A percentile compares a stretch with the other conserved stretches of the same genome.
Evolutionary conservation across 2,113 vertebrate genomes (phyloP).

Genomic region (Nycticorax nycticorax): DNA sequence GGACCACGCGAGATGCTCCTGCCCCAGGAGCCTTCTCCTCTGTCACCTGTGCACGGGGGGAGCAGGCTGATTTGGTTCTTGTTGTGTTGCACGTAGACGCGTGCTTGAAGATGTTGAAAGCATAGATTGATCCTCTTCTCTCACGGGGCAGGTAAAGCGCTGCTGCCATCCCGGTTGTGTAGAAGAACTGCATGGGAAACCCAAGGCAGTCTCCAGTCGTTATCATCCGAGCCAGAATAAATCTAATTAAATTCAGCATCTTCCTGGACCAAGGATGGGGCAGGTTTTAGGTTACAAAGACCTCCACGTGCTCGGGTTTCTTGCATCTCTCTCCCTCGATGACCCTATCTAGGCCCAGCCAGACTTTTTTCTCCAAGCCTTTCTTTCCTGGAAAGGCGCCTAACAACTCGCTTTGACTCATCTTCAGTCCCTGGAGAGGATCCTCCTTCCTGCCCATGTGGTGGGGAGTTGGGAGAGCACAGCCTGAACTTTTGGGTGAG

Average conservation of each 20-base stretch:
- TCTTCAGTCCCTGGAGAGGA: background rate
- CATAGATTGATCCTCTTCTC: background rate
- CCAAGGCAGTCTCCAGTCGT: background rate
- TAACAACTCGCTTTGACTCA: background rate
- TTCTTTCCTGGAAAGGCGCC: slow-evolving; percentile 8
- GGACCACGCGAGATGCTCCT: fast-evolving
- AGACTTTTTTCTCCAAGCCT: background rate
- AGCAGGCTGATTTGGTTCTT: background rate
- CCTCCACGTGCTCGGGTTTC: background rate
- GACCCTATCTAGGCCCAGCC: background rate
- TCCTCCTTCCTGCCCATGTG: slow-evolving; percentile 22
- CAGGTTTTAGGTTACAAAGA: background rate
- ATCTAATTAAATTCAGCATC: background rate
- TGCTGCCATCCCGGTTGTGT: background rate
- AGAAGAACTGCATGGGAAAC: background rate
- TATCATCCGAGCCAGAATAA: background rate
- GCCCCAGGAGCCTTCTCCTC: background rate
- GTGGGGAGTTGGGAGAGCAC: background rate
- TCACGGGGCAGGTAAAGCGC: fast-evolving
- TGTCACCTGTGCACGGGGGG: background rate
- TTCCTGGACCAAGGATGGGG: background rate
- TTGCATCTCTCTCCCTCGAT: background rate
- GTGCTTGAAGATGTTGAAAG: fast-evolving
- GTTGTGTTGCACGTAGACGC: fast-evolving
- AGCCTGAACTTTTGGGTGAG: background rate